Evolutionary conservation across 1,140 invertebrate genomes (phyloP), one percentile per base, ranked within the genome.

Genomic region (Gryllus bimaculatus): DNA sequence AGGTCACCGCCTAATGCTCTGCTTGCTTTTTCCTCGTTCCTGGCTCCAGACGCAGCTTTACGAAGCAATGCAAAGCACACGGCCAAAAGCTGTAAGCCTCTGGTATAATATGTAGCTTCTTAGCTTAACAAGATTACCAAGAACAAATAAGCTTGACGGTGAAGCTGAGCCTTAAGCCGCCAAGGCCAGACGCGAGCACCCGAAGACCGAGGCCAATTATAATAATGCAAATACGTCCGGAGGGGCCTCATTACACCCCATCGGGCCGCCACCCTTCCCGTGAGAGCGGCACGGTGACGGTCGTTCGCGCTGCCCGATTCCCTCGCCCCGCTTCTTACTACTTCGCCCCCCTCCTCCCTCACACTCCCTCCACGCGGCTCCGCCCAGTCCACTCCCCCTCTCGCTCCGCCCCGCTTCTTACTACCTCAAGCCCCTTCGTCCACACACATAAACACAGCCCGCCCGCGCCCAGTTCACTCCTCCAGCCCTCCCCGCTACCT

Each of bases 111-210:
- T 66, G 54, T 66, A 66, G 54, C 39, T 76, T 47, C 75, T 8
- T 76, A 48, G 75, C 75, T 76, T 76, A 76, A 76, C 75, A 76
- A 76, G 75, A 76, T 76, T 76, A 47, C 75, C 75, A 47, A 66
- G 54, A 18, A 76, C 75, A 48, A 76, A 48, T 48, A 76, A 76
- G 75, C 75, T 48, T 66, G 54, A 76, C 75, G 12, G 39, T 76
- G 54, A 18, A 66, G 54, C 54, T 66, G 54, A 66, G 54, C 54
- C 54, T 10, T 66, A 66, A 66, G 54, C 54, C 10, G 54, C 54
- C 54, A 76, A 76, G 75, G 12, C 26, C 39, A 66, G 54, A 76
- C 75, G 47, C 39, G 39, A 39, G 75, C 13, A 18, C 75, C 13
- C n/a, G 75, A 76, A 76, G 75, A 66, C 54, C 18, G 54, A 7